Evolutionary conservation across 1,140 invertebrate genomes (phyloP).

Genomic region (Drosophila virilis): DNA sequence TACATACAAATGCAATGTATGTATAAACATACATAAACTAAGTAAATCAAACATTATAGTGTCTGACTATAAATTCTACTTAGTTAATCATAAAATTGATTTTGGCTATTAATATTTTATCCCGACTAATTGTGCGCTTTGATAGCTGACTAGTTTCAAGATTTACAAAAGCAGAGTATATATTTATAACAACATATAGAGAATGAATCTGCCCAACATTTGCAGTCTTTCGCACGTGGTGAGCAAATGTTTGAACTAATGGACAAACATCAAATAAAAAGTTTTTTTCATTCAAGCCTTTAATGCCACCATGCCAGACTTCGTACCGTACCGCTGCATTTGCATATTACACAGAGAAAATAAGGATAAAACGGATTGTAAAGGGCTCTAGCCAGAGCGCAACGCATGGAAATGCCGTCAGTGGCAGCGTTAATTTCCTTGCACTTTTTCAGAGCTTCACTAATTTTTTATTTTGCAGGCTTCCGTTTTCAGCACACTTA

Average conservation of each 20-base stretch:
- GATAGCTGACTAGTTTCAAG: background rate
- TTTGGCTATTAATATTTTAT: background rate
- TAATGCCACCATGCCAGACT: slow-evolving; percentile 8
- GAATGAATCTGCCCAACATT: background rate
- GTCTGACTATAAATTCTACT: slow-evolving; percentile 1
- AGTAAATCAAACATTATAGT: slow-evolving; percentile 9
- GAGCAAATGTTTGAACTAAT: slow-evolving; percentile 3
- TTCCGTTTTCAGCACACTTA: slow-evolving; percentile 71
- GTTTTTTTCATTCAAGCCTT: slow-evolving; percentile 10
- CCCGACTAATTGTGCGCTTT: too few relatives aligned
- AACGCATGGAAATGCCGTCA: slow-evolving; percentile 25
- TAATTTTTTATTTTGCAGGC: slow-evolving; percentile 41
- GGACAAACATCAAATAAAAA: slow-evolving; percentile 4
- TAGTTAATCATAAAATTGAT: background rate
- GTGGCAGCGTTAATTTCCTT: slow-evolving; percentile 45
- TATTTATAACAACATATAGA: background rate
- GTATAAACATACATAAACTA: slow-evolving; percentile 5
- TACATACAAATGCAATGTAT: slow-evolving; percentile 7
- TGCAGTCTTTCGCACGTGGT: background rate
- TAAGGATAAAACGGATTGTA: slow-evolving; percentile 22
- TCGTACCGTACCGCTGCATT: background rate
- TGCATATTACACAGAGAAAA: slow-evolving; percentile 32
- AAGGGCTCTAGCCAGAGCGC: slow-evolving; percentile 4
- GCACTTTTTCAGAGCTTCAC: slow-evolving; percentile 44
- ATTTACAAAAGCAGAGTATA: background rate